Evolutionary conservation across 2,888 invertebrate genomes (phyloP), one percentile per base, ranked within the genome.

Genomic region (Xylota sylvarum): DNA sequence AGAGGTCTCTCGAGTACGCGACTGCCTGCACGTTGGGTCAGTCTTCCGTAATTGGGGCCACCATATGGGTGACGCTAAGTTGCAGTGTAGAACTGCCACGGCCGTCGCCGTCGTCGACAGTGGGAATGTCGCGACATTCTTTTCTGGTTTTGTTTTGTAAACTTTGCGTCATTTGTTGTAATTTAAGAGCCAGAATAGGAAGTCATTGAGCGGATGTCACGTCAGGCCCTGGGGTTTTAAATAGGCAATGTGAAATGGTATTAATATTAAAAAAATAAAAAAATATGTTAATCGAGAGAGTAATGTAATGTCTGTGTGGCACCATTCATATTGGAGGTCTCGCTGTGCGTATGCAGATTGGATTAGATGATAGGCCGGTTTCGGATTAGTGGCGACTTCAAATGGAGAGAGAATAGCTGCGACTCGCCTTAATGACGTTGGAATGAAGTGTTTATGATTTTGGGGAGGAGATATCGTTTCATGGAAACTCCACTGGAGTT

Each of bases 151-250:
- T 62, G 35, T 55, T 73, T 19, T 74, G 58, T 70, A 70, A 69
- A 76, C 64, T 69, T 50, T 65, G 65, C 85, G 85, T 85, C 85
- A 85, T 48, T 43, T 76, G 76, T 60, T 81, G 85, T 85, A 72
- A 80, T 52, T 76, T 19, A 17, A 76, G 14, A 76, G 64, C 81
- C 76, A 17, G 17, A 85, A 85, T 58, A 65, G 85, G 85, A 81
- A 81, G 56, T 27, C 85, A 46, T 35, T 23, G 52, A 65, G 65
- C 85, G 85, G 85, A 85, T 85, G 81, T 85, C 85, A 85, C 85
- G 85, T 85, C 50, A 76, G 70, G 40, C 58, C 9, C 65, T 40
- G 27, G 27, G 56, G 40, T 64, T 69, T 69, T 43, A 55, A 84
- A 55, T 50, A 69, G 74, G 23, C 79, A 37, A 56, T 62, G 74